Evolutionary conservation across 1,140 invertebrate genomes (phyloP), one percentile per base, ranked within the genome.

Genomic region (Anthonomus grandis): DNA sequence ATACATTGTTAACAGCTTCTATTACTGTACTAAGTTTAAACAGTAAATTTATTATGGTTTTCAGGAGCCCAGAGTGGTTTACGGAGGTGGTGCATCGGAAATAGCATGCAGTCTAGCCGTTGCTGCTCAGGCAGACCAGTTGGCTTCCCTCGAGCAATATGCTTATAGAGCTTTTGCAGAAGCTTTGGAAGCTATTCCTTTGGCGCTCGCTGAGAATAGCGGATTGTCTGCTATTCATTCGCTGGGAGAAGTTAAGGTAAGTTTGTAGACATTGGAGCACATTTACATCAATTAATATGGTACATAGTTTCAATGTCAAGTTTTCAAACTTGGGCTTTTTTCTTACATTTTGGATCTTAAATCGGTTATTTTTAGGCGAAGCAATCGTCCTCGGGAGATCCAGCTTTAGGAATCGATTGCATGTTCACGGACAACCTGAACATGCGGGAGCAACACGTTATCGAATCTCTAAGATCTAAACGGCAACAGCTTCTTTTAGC

Each of bases 381-480:
- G 58, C 97, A 99, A 70, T 79, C 93, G 0, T 74, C 83, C 3
- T 89, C 95, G 66, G 89, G 89, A 18, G 95, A 97, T 72, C 81
- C 89, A 5, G 81, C 85, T 63, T 77, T 99, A 10, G 97, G 97
- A 17, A 90, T 99, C 46, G 97, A 99, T 76, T 99, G 97, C 73
- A 87, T 98, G 82, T 77, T 85, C 42, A 84, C 81, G 44, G 95
- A 93, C 68, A 90, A 87, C 57, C 89, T 77, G 19, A 94, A 99
- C 76, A 99, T 99, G 97, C 93, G 92, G 74, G 81, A 80, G 24
- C 90, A 97, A 75, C 90, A 96, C 72, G 95, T 99, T 5, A 91
- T 99, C 48, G 97, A 99, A 78, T 97, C 97, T 0, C 77, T 99
- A 15, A 89, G 91, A 69, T 94, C 93, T 31, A 99, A 99, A 82